Conservation (phyloP, 2,113 vertebrate species). For the Melierax canorus region DNA sequence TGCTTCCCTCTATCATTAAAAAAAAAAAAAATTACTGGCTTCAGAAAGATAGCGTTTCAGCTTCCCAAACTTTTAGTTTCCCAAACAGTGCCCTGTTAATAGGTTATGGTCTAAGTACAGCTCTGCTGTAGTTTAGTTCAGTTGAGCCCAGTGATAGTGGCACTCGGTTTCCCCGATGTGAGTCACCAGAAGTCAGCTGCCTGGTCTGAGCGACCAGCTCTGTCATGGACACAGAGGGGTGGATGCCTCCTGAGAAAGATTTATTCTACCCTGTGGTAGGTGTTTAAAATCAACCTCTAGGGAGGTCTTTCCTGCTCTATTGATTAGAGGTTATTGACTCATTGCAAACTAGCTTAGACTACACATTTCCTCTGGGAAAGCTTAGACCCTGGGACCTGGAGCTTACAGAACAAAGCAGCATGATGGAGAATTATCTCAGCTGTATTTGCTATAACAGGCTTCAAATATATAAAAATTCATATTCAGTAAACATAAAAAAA, state of each 20-base stretch:
- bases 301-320: background rate
- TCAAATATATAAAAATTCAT: background rate
- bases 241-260: background rate
- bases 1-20: background rate
- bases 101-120: background rate
- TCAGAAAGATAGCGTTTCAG: background rate
- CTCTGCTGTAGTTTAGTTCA: background rate
- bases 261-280: background rate
- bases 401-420: background rate
- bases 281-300: background rate
- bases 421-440: background rate
- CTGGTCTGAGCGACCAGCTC: rapidly evolving
- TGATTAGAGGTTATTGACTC: background rate
- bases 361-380: background rate
- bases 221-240: background rate
- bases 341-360: background rate
- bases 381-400: background rate
- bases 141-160: background rate
- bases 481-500: background rate
- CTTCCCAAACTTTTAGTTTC: background rate
- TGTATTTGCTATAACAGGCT: background rate
- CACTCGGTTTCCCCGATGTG: background rate
- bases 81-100: background rate
- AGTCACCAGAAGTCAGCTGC: background rate
- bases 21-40: background rate